Conservation (phyloP, 2,113 vertebrate genomes). For the Lynx canadensis region DNA sequence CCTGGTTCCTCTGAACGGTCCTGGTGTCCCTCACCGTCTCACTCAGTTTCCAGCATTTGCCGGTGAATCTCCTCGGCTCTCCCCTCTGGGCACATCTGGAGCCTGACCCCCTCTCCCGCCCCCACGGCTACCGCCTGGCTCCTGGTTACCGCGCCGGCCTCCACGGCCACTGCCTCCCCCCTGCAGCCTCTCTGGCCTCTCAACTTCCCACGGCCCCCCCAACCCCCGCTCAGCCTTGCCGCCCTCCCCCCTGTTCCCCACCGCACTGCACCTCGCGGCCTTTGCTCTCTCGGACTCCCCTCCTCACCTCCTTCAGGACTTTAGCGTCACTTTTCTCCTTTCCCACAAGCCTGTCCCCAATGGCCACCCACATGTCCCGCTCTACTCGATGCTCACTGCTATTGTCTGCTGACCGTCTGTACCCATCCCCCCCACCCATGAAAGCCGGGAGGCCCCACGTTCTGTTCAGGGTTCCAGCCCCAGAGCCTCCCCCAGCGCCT, state of each 20-base stretch:
- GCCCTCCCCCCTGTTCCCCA: neutral
- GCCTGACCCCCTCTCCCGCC: neutral
- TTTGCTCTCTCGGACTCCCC: neutral
- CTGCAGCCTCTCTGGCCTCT: too few species aligned
- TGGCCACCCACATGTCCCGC: neutral
- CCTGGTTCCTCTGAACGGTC: too few species aligned
- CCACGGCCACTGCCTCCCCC: neutral
- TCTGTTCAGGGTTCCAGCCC: neutral
- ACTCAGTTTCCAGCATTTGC: neutral
- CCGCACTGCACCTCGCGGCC: neutral
- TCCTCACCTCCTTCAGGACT: neutral
- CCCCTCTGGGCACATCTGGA: neutral
- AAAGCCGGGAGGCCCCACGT: too few species aligned
- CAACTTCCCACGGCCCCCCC: rapidly evolving
- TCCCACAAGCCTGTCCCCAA: neutral
- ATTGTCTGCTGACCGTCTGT: too few species aligned
- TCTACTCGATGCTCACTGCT: neutral
- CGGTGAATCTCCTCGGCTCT: neutral
- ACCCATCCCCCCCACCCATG: neutral
- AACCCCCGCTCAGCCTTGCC: neutral
- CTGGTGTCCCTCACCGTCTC: neutral
- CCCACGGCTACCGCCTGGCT: neutral
- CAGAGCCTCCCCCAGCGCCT: neutral
- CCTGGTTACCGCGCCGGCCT: neutral
- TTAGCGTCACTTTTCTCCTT: neutral